These are phyloP conservation scores for Protonibea diacanthus DNA, from an alignment of 2,797 vertebrate species.

Conservation along the genomic window DNA sequence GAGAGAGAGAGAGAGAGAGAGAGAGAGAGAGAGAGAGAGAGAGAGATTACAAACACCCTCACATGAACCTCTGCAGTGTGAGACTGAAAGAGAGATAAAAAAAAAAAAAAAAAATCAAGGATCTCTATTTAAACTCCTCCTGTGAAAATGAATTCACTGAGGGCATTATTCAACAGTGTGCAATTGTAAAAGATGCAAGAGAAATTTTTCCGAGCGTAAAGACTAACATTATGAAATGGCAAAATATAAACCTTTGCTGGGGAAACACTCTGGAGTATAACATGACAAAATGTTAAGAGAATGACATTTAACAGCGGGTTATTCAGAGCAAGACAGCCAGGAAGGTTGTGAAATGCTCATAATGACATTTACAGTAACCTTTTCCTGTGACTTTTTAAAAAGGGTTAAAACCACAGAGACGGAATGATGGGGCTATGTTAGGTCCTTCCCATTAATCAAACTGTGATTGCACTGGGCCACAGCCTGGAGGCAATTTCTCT, in stretches of 20 bases:
- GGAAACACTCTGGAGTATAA: constrained; percentile 50
- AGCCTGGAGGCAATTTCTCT: constrained; percentile 55
- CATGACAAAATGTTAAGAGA: constrained; percentile 67
- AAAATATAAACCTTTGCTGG: constrained; percentile 55
- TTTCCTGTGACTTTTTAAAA: constrained; percentile 79
- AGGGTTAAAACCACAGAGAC: constrained; percentile 80
- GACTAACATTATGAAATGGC: constrained; percentile 44
- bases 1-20: neutral
- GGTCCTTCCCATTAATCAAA: constrained; percentile 79
- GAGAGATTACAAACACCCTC: constrained; percentile 23
- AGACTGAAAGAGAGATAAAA: neutral
- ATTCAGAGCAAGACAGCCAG: constrained; percentile 48
- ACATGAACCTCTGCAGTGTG: constrained; percentile 17
- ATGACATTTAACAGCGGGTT: constrained; percentile 76
- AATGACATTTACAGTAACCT: constrained; percentile 81
- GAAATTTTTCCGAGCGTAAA: constrained; percentile 21
- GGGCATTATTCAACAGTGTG: constrained; percentile 54
- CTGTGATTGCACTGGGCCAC: constrained; percentile 55
- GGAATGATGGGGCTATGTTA: constrained; percentile 61
- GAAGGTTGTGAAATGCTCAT: constrained; percentile 67
- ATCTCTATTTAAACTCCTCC: constrained; percentile 17
- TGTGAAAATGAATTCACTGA: constrained; percentile 45
- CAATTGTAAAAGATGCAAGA: constrained; percentile 49
- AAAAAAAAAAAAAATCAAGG: neutral
- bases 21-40: constrained; percentile 15